phyloP scores from a whole-genome alignment of 2,113 vertebrate species.

The Lepus europaeus region DNA sequence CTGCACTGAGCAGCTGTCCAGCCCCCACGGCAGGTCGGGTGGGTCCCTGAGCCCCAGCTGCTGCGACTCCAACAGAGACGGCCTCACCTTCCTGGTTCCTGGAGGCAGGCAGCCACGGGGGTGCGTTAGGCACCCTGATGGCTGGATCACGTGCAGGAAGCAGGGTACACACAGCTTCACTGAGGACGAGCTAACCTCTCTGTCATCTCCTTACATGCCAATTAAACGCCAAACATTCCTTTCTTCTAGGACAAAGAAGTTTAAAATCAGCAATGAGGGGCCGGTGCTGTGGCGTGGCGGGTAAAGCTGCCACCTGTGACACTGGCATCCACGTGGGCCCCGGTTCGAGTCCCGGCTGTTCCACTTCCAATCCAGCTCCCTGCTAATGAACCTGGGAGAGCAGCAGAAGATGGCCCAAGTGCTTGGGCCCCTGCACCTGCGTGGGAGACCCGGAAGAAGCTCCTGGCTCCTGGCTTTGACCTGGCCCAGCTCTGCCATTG shows the following conservation, averaged over 20 bases:
- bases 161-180: conserved; percentile 87
- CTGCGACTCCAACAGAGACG: background rate
- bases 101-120: conserved; percentile 71
- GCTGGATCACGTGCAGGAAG: conserved; percentile 84
- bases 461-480: no score
- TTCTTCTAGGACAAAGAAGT: conserved; percentile 86
- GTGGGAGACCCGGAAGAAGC: no score
- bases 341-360: no score
- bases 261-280: background rate
- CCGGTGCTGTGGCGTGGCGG: no score
- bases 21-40: background rate
- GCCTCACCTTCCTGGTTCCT: conserved; percentile 63
- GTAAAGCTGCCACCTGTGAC: no score
- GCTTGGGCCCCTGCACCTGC: no score
- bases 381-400: no score
- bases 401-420: no score
- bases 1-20: background rate
- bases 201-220: conserved; percentile 88
- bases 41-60: fast-evolving
- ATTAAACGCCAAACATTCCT: conserved; percentile 88
- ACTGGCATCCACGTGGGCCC: no score
- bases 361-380: no score
- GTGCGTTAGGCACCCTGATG: conserved; percentile 88
- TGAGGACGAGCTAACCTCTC: conserved; percentile 63
- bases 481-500: no score